Evolutionary conservation across 2,113 vertebrate genomes (phyloP), one percentile per base, ranked within the genome.

Genomic region (Holacanthus passer): DNA sequence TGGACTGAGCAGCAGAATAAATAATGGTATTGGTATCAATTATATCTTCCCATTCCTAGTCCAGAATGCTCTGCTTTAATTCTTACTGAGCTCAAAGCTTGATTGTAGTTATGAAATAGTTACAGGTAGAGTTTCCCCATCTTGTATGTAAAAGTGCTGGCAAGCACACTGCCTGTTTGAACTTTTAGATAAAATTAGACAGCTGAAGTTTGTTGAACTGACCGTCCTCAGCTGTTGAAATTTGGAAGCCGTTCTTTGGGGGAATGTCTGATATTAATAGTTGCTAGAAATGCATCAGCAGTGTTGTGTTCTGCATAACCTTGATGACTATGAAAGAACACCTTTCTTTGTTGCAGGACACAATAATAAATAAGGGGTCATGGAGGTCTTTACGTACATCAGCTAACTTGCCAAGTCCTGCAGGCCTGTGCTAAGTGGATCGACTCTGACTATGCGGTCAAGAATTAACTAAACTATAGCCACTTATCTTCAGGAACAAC

Each of bases 291-390:
- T 50, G 37, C 17, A 11, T 80, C 52, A 48, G 45, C 37, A 20
- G 27, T 29, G 35, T 82, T 79, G 77, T 22, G 73, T 65, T 76
- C 64, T 66, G n/a, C 39, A 6, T 77, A 68, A 81, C 80, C 85
- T 85, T 86, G 73, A 81, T 62, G 20, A 19, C 53, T 58, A 55
- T 86, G 73, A 87, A 87, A 73, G 41, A 75, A 39, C 58, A 59
- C 73, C 58, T 78, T 84, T 85, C 77, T 82, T 87, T 89, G 79
- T 81, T 55, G 64, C 24, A 48, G 76, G 75, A 64, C 63, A 56
- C 47, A 45, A 29, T 84, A 72, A 84, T 91, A 75, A 83, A 81
- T 64, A 75, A 39, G 37, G 73, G 87, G 81, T 82, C 73, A 79
- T 10, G 2, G 8, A 67, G 68, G 71, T 72, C 78, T 31, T 74